phyloP scores from a whole-genome alignment of 2,113 vertebrate species.

The Ictalurus furcatus region DNA sequence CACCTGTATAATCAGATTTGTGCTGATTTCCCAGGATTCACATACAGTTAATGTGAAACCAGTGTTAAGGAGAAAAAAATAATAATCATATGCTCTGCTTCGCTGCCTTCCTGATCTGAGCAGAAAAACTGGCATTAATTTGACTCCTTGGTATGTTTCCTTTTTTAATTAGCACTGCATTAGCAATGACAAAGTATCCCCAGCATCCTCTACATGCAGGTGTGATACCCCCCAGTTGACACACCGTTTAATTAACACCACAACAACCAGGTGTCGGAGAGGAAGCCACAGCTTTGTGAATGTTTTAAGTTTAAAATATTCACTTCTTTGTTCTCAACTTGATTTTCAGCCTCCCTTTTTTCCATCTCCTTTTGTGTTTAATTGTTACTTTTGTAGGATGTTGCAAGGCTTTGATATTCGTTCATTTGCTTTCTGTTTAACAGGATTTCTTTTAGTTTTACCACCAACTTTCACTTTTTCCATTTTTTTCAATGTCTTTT shows the following conservation, averaged over 20 bases:
- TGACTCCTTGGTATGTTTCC: slow-evolving; percentile 55
- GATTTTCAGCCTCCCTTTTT: neutral
- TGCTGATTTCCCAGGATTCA: slow-evolving; percentile 10
- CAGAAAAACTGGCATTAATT: slow-evolving; percentile 58
- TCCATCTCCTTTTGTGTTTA: neutral
- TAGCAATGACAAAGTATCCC: slow-evolving; percentile 61
- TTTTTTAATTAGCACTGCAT: slow-evolving; percentile 72
- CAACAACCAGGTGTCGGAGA: slow-evolving; percentile 46
- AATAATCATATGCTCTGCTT: slow-evolving; percentile 41
- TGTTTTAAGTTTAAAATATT: neutral
- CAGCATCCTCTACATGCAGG: slow-evolving; percentile 57
- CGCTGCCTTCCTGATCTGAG: neutral
- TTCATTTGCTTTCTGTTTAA: neutral
- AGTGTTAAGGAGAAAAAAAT: slow-evolving; percentile 18
- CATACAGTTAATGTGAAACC: slow-evolving; percentile 19
- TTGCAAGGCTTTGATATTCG: too few relatives aligned
- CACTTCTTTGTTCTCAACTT: neutral
- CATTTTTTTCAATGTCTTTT: neutral
- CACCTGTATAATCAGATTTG: slow-evolving; percentile 16
- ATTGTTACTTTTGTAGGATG: neutral
- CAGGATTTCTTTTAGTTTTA: neutral
- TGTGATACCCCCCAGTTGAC: slow-evolving; percentile 52
- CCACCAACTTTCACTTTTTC: neutral
- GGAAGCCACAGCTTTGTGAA: neutral
- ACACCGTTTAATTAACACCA: slow-evolving; percentile 64